Base-by-base conservation (phyloP, 2,797 vertebrate genomes). In the Ceyx erithaca region DNA sequence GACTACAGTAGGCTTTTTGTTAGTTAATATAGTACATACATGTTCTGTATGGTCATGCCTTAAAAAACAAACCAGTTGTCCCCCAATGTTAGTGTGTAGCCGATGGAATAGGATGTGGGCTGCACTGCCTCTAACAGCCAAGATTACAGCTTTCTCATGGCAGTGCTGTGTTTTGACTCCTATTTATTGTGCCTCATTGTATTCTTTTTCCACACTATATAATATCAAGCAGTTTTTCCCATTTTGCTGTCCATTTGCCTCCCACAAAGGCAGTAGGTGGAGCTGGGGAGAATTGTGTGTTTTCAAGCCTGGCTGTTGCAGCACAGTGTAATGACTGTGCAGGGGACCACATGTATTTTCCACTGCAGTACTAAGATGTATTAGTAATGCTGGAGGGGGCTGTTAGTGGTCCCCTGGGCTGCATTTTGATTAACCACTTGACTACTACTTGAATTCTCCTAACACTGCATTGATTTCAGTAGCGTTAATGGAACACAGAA, bases 391-490 rank as follows among this genome's bases (percentile, higher is more conserved):
- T 90, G 88, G 52, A 85, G 43, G 93, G 90, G 85, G 31, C 87
- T 91, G 59, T 89, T 66, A 72, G 85, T 88, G 85, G 51, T 96
- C 94, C 70, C 87, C 73, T 70, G 90, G 85, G 92, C 90, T 88
- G 76, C 62, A 85, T 94, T 88, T 87, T 94, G 77, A 95, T 96
- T 88, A 96, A 94, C 64, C 68, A 81, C 84, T 92, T 89, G 77
- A 85, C 80, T 94, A 40, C 87, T 87, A 12, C 78, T 92, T 94
- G 87, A 94, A 88, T 92, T 89, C 69, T 94, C 57, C 90, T 72
- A 92, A 61, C 67, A n/a, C 81, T 77, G 75, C 75, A 92, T 93
- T 94, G 86, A 91, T 95, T 93, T 96, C 78, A 31, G 80, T 78
- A 43, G 37, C 6, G 2, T 68, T 96, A 96, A 91, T 95, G 75